Percentiles rank a stretch among this genome's conserved stretches.
phyloP scores from a whole-genome alignment of 2,797 vertebrate genomes.

The Cossypha polioptera region DNA sequence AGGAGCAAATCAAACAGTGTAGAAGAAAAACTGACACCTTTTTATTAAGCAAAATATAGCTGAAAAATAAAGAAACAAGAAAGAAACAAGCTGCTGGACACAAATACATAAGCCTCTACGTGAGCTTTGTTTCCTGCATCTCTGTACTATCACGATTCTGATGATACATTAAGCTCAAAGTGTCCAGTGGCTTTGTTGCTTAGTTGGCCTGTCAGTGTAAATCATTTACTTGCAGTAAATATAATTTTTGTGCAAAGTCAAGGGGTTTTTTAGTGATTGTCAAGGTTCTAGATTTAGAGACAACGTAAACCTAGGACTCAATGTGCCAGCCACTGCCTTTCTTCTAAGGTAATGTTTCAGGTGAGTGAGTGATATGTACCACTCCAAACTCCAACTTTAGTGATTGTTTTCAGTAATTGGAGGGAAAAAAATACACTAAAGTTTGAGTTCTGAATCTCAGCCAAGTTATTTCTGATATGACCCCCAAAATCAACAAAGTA shows the following conservation, averaged over 20 bases:
- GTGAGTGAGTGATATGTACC: background rate
- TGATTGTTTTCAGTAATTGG: background rate
- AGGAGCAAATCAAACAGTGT: background rate
- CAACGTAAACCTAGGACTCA: background rate
- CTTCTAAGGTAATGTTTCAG: background rate
- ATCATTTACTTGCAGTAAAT: background rate
- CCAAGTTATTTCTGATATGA: background rate
- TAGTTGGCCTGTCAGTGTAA: background rate
- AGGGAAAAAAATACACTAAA: background rate
- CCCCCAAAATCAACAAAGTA: background rate
- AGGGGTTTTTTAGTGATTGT: background rate
- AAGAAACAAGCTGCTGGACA: background rate
- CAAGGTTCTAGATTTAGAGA: background rate
- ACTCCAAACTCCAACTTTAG: background rate
- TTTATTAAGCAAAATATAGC: background rate
- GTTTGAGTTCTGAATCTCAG: background rate
- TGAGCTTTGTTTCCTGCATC: background rate
- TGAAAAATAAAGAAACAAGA: background rate
- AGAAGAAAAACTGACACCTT: background rate
- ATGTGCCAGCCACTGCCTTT: background rate
- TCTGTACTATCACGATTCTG: background rate
- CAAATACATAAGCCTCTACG: background rate
- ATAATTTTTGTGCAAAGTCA: background rate
- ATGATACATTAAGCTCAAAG: background rate
- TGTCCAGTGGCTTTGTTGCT: background rate